These are phyloP conservation scores for Pedicia rivosa DNA, from an alignment of 2,888 invertebrate genomes.

Conservation along the genomic window DNA sequence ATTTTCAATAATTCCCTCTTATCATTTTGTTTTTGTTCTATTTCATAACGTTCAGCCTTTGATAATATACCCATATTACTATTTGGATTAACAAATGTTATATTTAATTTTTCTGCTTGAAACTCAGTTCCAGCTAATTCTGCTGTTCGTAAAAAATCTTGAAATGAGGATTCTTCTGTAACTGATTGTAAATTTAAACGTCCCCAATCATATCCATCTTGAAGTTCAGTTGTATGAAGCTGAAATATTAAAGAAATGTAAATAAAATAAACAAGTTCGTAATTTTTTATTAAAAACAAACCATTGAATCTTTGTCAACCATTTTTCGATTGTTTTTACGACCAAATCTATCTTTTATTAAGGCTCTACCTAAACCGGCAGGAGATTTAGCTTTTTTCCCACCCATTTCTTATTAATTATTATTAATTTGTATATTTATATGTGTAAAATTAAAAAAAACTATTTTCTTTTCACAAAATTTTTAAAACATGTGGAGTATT, in stretches of 20 bases:
- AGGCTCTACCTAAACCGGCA: constrained; percentile 42
- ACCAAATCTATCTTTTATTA: constrained; percentile 63
- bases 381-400: constrained; percentile 51
- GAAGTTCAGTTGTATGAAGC: constrained; percentile 72
- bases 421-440: neutral
- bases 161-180: constrained; percentile 89
- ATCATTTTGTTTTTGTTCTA: constrained; percentile 37
- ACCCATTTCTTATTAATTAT: constrained; percentile 37
- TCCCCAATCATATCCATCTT: constrained; percentile 86
- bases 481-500: too few species aligned
- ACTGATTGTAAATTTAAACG: constrained; percentile 80
- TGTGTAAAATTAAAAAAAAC: neutral
- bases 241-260: constrained; percentile 11
- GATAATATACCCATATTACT: constrained; percentile 42
- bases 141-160: constrained; percentile 91
- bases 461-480: neutral
- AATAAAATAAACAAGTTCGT: constrained; percentile 7
- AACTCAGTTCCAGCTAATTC: constrained; percentile 91
- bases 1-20: constrained; percentile 53
- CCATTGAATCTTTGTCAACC: constrained; percentile 59
- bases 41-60: constrained; percentile 36
- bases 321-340: constrained; percentile 42
- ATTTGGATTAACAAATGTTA: constrained; percentile 53
- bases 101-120: constrained; percentile 75
- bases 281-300: constrained; percentile 23